A percentile compares a stretch with the other conserved stretches of the same genome.
phyloP scores from a whole-genome alignment of 35 echinoderm and acorn worm species.

The Apostichopus japonicus region DNA sequence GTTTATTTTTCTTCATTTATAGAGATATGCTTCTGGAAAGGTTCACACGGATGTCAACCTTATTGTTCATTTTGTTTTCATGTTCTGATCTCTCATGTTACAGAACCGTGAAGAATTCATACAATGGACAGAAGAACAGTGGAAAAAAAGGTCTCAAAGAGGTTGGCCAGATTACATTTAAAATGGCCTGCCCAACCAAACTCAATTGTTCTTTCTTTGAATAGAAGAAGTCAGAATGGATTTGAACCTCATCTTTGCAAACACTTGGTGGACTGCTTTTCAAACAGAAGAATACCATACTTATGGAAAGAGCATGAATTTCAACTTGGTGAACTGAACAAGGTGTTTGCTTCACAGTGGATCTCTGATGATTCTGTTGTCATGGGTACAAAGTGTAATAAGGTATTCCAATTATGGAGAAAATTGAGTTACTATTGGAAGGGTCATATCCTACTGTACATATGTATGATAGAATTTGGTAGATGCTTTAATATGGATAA shows the following conservation, averaged over 20 bases:
- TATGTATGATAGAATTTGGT: no score
- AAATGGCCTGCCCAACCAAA: conserved; percentile 36
- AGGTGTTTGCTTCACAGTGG: conserved; percentile 97
- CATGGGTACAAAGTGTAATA: conserved; percentile 99
- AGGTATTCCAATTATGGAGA: conserved; percentile 45
- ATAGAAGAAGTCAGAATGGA: neutral
- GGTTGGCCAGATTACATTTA: conserved; percentile 3
- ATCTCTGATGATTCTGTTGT: conserved; percentile 87
- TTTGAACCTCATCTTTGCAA: neutral
- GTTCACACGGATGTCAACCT: neutral
- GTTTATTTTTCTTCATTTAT: no score
- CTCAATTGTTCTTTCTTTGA: neutral
- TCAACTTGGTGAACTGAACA: conserved; percentile 73
- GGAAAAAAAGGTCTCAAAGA: neutral
- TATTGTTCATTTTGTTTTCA: neutral
- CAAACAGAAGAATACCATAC: conserved; percentile 59
- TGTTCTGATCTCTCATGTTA: neutral
- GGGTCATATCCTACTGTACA: no score
- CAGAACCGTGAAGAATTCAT: neutral
- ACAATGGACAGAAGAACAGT: neutral
- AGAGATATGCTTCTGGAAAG: no score
- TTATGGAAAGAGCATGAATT: conserved; percentile 74
- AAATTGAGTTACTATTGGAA: no score
- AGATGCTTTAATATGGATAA: no score
- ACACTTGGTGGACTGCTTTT: conserved; percentile 22